Conservation (phyloP, 1,140 invertebrate genomes). For the Ditylenchus dipsaci region DNA sequence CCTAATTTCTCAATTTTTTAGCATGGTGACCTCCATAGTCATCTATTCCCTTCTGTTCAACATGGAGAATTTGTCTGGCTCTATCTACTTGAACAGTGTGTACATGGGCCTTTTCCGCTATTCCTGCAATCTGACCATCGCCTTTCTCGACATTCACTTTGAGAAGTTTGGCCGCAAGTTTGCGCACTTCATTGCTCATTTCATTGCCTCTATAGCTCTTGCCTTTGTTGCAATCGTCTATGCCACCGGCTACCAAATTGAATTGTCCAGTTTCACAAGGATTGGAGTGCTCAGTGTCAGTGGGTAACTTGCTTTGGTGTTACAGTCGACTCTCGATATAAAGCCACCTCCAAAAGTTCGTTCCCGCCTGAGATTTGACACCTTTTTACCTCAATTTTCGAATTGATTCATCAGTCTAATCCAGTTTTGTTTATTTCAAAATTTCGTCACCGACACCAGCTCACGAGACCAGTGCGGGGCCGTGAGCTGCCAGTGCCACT, state of each 20-base stretch:
- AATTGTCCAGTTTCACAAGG: slow-evolving; percentile 21
- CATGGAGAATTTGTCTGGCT: slow-evolving; percentile 52
- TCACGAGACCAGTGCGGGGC: too few relatives aligned
- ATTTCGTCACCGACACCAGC: too few relatives aligned
- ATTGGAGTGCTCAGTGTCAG: slow-evolving; percentile 35
- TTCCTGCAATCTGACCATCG: slow-evolving; percentile 43
- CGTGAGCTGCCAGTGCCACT: too few relatives aligned
- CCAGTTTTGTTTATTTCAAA: too few relatives aligned
- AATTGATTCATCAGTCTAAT: too few relatives aligned
- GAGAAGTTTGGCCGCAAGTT: slow-evolving; percentile 44
- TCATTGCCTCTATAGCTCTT: slow-evolving; percentile 19
- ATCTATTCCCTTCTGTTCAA: slow-evolving; percentile 55
- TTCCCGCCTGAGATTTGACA: too few relatives aligned
- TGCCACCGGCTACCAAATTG: slow-evolving; percentile 29
- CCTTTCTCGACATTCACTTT: slow-evolving; percentile 36
- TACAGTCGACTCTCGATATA: too few relatives aligned
- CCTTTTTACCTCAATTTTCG: too few relatives aligned
- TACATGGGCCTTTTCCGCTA: slow-evolving; percentile 51
- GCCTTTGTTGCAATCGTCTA: slow-evolving; percentile 32
- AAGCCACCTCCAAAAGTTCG: too few relatives aligned
- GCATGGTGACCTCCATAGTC: slow-evolving; percentile 30
- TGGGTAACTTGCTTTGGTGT: slow-evolving; percentile 4
- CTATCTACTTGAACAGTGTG: slow-evolving; percentile 45
- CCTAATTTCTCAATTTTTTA: slow-evolving; percentile 21
- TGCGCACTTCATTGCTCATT: slow-evolving; percentile 42